Evolutionary conservation across 2,888 invertebrate species (phyloP).

Genomic region (Drosophila villosipedis): DNA sequence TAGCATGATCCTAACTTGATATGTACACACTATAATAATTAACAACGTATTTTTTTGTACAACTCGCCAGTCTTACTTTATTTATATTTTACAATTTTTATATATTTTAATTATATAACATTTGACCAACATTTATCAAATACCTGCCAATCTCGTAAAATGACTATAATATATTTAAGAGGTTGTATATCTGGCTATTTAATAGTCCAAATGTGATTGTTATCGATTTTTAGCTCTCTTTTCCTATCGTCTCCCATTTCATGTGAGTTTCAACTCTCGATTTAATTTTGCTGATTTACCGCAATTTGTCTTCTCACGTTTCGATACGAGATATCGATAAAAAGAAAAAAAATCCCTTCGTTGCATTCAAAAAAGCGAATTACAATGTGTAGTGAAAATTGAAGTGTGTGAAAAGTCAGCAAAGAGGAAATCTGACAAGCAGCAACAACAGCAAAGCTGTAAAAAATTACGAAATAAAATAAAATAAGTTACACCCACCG

Average conservation of each 20-base stretch:
- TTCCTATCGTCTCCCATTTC: neutral
- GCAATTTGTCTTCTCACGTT: constrained; percentile 17
- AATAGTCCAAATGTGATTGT: neutral
- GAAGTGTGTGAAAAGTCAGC: constrained; percentile 48
- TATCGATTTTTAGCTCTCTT: neutral
- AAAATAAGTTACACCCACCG: constrained; percentile 59
- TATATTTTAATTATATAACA: neutral
- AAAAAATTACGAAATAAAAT: constrained; percentile 47
- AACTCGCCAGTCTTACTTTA: neutral
- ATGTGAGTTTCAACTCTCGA: constrained; percentile 3
- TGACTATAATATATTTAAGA: neutral
- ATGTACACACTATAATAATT: constrained; percentile 12
- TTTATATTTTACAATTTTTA: neutral
- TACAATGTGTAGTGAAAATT: constrained; percentile 22
- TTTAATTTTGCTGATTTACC: constrained; percentile 26
- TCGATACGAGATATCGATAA: constrained; percentile 47
- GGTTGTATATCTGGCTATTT: neutral
- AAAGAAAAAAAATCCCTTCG: constrained; percentile 8
- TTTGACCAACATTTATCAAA: neutral
- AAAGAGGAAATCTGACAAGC: constrained; percentile 49
- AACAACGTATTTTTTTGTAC: neutral
- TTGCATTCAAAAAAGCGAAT: constrained; percentile 27
- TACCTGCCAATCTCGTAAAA: neutral
- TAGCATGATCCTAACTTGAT: constrained; percentile 35
- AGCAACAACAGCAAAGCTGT: constrained; percentile 8